A percentile compares a stretch with the other conserved stretches of the same genome.
Conservation (phyloP, 1,140 invertebrate species). For the Saxidomus purpurata region DNA sequence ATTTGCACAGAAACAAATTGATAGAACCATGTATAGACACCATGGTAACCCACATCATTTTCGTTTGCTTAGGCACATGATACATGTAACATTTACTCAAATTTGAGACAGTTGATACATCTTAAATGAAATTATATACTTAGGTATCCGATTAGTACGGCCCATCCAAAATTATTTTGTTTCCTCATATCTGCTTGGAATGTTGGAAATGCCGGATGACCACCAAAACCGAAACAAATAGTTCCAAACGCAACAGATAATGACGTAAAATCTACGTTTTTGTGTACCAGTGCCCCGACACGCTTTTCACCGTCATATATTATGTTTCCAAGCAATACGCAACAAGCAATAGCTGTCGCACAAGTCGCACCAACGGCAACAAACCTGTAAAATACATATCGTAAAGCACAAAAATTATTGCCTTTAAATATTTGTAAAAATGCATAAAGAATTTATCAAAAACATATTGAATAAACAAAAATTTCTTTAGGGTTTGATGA, state of each 20-base stretch:
- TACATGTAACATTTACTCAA: no score
- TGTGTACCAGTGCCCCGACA: slow-evolving; percentile 51
- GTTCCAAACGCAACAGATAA: slow-evolving; percentile 86
- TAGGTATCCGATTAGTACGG: slow-evolving; percentile 84
- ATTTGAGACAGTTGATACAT: no score
- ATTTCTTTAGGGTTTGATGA: no score
- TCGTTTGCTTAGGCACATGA: no score
- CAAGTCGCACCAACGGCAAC: slow-evolving; percentile 82
- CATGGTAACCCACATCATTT: no score
- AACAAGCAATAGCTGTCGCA: slow-evolving; percentile 80
- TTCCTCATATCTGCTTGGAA: slow-evolving; percentile 87
- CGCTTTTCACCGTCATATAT: slow-evolving; percentile 55
- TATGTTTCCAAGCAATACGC: slow-evolving; percentile 77
- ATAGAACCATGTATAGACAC: no score
- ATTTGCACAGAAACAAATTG: no score
- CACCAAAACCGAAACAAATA: slow-evolving; percentile 86
- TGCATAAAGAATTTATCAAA: no score
- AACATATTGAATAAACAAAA: no score
- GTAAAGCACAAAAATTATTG: no score
- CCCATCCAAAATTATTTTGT: slow-evolving; percentile 85
- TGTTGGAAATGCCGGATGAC: slow-evolving; percentile 86
- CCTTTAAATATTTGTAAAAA: no score
- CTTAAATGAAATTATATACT: no score
- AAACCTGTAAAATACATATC: slow-evolving; percentile 77
- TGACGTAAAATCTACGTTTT: slow-evolving; percentile 74